A percentile compares a stretch with the other conserved stretches of the same genome.
Conservation (phyloP, 2,113 vertebrate species). For the Sinosuthora webbiana region DNA sequence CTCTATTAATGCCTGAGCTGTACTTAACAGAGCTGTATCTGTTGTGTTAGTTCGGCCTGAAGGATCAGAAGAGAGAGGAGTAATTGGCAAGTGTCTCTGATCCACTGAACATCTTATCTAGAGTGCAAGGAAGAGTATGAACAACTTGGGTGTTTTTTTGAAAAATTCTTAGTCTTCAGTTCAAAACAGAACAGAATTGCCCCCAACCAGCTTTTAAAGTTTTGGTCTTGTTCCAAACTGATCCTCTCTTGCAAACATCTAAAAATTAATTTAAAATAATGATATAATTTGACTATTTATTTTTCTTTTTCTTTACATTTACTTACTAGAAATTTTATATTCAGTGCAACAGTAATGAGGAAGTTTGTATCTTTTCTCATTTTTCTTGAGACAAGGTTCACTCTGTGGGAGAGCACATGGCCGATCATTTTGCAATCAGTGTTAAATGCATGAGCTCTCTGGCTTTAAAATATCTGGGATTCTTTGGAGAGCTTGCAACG, state of each 20-base stretch:
- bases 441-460: not conserved
- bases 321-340: not conserved
- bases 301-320: not conserved
- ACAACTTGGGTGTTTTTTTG: not conserved
- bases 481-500: conserved; percentile 11
- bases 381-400: not conserved
- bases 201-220: not conserved
- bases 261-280: not conserved
- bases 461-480: conserved; percentile 42
- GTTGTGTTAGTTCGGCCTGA: not conserved
- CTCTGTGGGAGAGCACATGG: not conserved
- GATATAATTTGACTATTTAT: not conserved
- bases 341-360: not conserved
- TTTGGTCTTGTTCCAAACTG: not conserved
- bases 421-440: not conserved
- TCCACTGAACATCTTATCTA: not conserved
- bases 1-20: not conserved
- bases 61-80: not conserved
- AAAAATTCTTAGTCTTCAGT: not conserved
- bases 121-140: not conserved
- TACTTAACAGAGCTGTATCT: not conserved
- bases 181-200: not conserved
- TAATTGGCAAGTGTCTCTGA: not conserved
- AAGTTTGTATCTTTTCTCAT: not conserved
- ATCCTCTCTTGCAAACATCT: not conserved